Base-by-base conservation (phyloP, 2,797 vertebrate genomes). In the Clarias fuscus region DNA sequence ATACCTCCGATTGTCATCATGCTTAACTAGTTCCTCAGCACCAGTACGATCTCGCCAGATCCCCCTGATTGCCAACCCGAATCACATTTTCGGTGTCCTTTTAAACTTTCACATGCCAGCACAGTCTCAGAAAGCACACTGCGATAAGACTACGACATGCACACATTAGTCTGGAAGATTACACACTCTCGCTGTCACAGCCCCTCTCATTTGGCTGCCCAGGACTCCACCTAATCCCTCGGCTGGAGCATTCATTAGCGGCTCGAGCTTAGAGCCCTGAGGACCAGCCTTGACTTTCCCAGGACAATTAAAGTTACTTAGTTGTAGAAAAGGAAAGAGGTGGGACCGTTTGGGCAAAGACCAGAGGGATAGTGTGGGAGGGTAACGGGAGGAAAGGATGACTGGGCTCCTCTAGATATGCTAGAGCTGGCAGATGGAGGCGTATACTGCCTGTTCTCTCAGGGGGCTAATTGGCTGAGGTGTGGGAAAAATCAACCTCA, bases 291-390 rank as follows among this genome's bases (percentile, higher is more conserved):
- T 92, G 95, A 95, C 96, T 97, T 98, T 98, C 97, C 97, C 97
- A 98, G 97, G 97, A 98, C 97, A 98, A 97, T 98, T 97, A 97
- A 97, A 97, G 95, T 97, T 96, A 96, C 96, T 97, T 95, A 96
- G 96, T 93, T 95, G 43, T 18, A 48, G 62, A 67, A 95, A 86
- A 91, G 68, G 93, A 93, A 93, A 95, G 96, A 95, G 92, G 62
- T 80, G 82, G 85, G 77, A 87, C 80, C 13, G 15, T 95, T 56
- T 94, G 92, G 94, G 94, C 95, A 94, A 90, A 77, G 90, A 82
- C 71, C 73, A 88, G 87, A 90, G 89, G 86, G 82, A 65, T 43
- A 62, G 75, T 27, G 17, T 84, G 58, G 53, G 70, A 72, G 70
- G 82, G 86, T 71, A 82, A 68, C 81, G 27, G 65, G 70, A 84